Evolutionary conservation across 1,140 invertebrate species (phyloP), one percentile per base, ranked within the genome.

Genomic region (Ephestia elutella): DNA sequence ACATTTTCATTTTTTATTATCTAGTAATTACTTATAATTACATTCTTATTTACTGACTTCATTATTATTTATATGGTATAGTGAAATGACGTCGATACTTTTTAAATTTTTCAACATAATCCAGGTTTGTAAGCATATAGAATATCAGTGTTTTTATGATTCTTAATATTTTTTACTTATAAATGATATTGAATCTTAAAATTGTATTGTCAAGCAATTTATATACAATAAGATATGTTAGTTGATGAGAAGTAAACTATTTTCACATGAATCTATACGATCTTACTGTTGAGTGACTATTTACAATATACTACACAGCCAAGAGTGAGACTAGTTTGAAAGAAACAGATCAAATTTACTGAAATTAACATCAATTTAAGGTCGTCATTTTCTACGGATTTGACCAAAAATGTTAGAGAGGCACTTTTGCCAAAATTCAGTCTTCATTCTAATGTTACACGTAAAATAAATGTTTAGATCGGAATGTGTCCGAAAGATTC

Each of bases 211-310:
- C 85, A 86, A 87, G 85, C 85, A 68, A 83, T 82, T 78, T 83
- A 86, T 86, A 51, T 87, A 87, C 83, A 86, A 71, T 77, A 73
- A 87, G 85, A 87, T 87, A 87, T 87, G 85, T 87, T 75, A 80
- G 75, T 83, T 86, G 71, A 79, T 80, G 80, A 78, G 71, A 75
- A 53, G 21, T 53, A 53, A 53, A 11, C 13, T 25, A 2, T 25
- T 25, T 21, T 53, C 18, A 21, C 7, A 21, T 13, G 19, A 53
- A 53, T 53, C 2, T 53, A 13, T 53, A 20, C 21, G 49, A 10
- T 25, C 11, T 0, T 25, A 20, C 9, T 50, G 15, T 28, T n/a
- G 10, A 13, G n/a, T 20, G 50, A 13, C 38, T 44, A 44, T 44
- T 44, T 25, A 53, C 50, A 25, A 50, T 50, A 50, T 20, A 21